Percentiles rank a stretch among this genome's conserved stretches.
Conservation (phyloP, 2,888 invertebrate genomes). For the Caenorhabditis uteleia region DNA sequence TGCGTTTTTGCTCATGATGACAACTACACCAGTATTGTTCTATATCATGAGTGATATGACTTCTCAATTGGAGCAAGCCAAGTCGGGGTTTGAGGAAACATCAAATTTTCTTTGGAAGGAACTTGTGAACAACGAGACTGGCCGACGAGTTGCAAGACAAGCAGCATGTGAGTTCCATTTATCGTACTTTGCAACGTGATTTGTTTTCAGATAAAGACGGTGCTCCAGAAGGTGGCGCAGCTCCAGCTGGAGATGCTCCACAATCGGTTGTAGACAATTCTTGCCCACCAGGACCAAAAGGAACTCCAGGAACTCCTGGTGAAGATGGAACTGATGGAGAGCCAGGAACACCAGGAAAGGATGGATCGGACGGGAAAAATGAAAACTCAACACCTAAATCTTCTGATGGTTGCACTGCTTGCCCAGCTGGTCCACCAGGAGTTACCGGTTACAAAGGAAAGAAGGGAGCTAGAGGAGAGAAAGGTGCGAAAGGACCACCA, state of each 20-base stretch:
- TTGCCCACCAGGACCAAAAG: slow-evolving; percentile 57
- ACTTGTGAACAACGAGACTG: slow-evolving; percentile 48
- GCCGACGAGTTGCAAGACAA: slow-evolving; percentile 48
- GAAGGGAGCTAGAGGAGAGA: slow-evolving; percentile 62
- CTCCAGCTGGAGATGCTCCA: slow-evolving; percentile 17
- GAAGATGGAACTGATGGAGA: slow-evolving; percentile 48
- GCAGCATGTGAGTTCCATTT: slow-evolving; percentile 41
- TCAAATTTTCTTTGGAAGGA: slow-evolving; percentile 62
- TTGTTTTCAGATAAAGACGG: slow-evolving; percentile 38
- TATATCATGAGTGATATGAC: slow-evolving; percentile 55
- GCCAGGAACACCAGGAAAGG: slow-evolving; percentile 43
- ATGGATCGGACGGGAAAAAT: slow-evolving; percentile 25
- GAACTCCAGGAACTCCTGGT: slow-evolving; percentile 52
- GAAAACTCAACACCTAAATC: slow-evolving; percentile 9
- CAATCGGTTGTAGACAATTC: slow-evolving; percentile 20
- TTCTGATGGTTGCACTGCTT: slow-evolving; percentile 51
- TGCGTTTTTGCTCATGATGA: slow-evolving; percentile 51
- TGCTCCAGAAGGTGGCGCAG: slow-evolving; percentile 8
- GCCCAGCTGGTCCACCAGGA: slow-evolving; percentile 64
- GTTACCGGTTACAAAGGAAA: slow-evolving; percentile 66
- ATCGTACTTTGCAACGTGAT: not conserved
- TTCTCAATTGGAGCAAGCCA: slow-evolving; percentile 47
- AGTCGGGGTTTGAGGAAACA: slow-evolving; percentile 55
- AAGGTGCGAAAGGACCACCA: slow-evolving; percentile 54
- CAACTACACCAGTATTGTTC: slow-evolving; percentile 55